Evolutionary conservation across 1,140 invertebrate species (phyloP).

Genomic region (Carcinoscorpius rotundicauda): DNA sequence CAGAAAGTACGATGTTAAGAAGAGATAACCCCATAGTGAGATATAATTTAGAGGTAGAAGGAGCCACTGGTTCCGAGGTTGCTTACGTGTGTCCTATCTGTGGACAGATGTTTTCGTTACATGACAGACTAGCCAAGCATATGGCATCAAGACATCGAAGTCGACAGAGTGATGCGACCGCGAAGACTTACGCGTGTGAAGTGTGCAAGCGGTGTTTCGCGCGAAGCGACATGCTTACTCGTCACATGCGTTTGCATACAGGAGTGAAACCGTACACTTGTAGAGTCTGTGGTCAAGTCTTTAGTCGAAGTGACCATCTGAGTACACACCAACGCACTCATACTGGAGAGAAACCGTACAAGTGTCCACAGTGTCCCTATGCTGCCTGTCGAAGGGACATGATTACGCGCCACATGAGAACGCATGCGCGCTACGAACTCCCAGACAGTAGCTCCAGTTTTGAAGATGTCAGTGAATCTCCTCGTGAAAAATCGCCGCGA

Average conservation of each 20-base stretch:
- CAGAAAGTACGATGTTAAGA: no score
- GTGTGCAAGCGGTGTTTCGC: slow-evolving; percentile 92
- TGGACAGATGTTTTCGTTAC: slow-evolving; percentile 87
- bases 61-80: slow-evolving; percentile 41
- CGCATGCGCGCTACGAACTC: slow-evolving; percentile 36
- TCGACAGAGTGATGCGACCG: slow-evolving; percentile 35
- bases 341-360: slow-evolving; percentile 95
- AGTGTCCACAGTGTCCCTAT: slow-evolving; percentile 89
- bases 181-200: slow-evolving; percentile 83
- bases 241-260: slow-evolving; percentile 87
- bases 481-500: slow-evolving; percentile 10
- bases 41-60: no score
- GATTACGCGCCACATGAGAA: slow-evolving; percentile 88
- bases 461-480: slow-evolving; percentile 11
- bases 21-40: no score
- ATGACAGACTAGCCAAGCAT: slow-evolving; percentile 91
- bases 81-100: slow-evolving; percentile 83
- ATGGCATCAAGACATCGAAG: slow-evolving; percentile 85
- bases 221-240: slow-evolving; percentile 92
- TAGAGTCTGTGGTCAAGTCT: slow-evolving; percentile 76
- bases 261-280: slow-evolving; percentile 88
- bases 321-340: slow-evolving; percentile 92
- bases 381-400: slow-evolving; percentile 91
- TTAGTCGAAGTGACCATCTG: slow-evolving; percentile 78
- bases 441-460: slow-evolving; percentile 24